A percentile compares a stretch with the other conserved stretches of the same genome.
phyloP scores from a whole-genome alignment of 2,888 invertebrate genomes.

The Andricus quercusramuli region DNA sequence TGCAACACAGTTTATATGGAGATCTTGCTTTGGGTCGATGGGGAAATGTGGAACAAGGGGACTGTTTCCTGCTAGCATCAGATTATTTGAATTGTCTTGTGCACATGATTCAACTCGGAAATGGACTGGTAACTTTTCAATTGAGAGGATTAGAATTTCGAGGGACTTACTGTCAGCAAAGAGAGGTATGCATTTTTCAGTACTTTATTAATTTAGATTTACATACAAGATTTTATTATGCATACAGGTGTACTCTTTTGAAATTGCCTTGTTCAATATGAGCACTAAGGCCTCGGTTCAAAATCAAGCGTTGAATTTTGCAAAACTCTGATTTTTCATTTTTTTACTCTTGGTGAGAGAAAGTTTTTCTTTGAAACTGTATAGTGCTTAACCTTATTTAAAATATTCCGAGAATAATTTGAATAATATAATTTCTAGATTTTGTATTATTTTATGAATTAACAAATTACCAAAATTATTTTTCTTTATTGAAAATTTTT shows the following conservation, averaged over 20 bases:
- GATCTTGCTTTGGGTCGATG: conserved; percentile 95
- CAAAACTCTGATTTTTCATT: no score
- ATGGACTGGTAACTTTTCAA: conserved; percentile 98
- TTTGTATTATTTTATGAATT: no score
- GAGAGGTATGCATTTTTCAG: conserved; percentile 81
- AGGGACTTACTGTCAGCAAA: conserved; percentile 99
- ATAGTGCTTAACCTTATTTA: no score
- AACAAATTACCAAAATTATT: no score
- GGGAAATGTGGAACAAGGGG: conserved; percentile 98
- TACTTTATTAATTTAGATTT: background rate
- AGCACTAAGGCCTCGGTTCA: background rate
- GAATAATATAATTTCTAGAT: no score
- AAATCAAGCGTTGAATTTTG: background rate
- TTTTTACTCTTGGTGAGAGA: no score
- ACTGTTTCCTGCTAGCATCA: conserved; percentile 98
- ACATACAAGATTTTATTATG: no score
- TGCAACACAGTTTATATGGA: conserved; percentile 97
- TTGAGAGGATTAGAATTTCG: conserved; percentile 98
- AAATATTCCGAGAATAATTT: no score
- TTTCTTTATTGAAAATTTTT: no score
- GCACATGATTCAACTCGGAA: conserved; percentile 98
- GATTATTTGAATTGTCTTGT: conserved; percentile 99
- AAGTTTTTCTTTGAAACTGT: no score
- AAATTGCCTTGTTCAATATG: no score
- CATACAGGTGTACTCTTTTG: no score